These are phyloP conservation scores for Petrocephalus zakoni DNA, from an alignment of 2,113 vertebrate genomes.

Conservation along the genomic window DNA sequence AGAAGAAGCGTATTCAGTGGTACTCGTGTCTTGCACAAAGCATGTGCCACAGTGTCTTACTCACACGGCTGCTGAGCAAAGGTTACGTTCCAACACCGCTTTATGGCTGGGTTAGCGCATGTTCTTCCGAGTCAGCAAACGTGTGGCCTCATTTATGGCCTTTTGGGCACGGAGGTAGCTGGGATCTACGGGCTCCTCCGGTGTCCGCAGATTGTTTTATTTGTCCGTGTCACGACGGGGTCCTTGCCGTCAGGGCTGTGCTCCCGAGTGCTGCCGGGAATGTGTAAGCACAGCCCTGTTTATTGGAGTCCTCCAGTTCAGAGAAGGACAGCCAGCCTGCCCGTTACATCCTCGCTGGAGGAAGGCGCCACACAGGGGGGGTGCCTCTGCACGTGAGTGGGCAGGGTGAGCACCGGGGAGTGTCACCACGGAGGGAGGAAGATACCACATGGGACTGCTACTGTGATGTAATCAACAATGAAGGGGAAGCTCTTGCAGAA, in stretches of 20 bases:
- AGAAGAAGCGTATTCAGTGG: not conserved
- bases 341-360: not conserved
- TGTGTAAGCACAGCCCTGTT: not conserved
- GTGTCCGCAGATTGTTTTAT: slow-evolving; percentile 7
- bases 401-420: not conserved
- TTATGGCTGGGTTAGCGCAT: slow-evolving; percentile 47
- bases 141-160: slow-evolving; percentile 52
- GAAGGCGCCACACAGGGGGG: not conserved
- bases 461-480: not conserved
- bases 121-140: slow-evolving; percentile 42
- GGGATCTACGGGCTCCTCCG: not conserved
- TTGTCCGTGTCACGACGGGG: not conserved
- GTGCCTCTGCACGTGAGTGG: not conserved
- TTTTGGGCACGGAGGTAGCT: slow-evolving; percentile 48
- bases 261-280: not conserved
- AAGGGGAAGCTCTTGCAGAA: not conserved
- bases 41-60: slow-evolving; percentile 40
- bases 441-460: not conserved
- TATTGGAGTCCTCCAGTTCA: not conserved
- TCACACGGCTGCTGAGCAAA: slow-evolving; percentile 53
- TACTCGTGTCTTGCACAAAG: slow-evolving; percentile 16
- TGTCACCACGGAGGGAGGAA: not conserved
- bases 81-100: slow-evolving; percentile 63
- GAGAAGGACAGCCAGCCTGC: not conserved
- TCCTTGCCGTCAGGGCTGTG: not conserved